These are phyloP conservation scores for Drosophila ambigua DNA, from an alignment of 1,140 invertebrate genomes.

Conservation along the genomic window DNA sequence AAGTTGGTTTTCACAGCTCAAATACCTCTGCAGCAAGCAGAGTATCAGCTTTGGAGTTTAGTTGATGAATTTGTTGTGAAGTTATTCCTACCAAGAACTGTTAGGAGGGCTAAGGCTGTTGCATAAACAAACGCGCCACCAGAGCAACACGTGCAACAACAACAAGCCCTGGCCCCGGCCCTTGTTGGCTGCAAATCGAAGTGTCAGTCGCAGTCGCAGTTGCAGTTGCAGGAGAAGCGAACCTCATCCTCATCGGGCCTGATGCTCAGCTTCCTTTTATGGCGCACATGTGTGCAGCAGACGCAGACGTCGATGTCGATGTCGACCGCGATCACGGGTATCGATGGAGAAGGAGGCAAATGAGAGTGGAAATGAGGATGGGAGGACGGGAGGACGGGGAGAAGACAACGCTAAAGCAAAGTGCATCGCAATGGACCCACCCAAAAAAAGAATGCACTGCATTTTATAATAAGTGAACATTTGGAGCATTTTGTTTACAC, in stretches of 20 bases:
- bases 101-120: slow-evolving; percentile 51
- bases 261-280: slow-evolving; percentile 62
- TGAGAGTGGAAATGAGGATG: not conserved
- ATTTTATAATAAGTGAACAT: slow-evolving; percentile 76
- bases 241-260: slow-evolving; percentile 13
- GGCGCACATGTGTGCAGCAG: slow-evolving; percentile 77
- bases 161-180: slow-evolving; percentile 34
- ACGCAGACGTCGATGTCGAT: slow-evolving; percentile 30
- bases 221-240: slow-evolving; percentile 38
- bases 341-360: not conserved
- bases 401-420: slow-evolving; percentile 60
- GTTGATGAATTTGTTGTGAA: slow-evolving; percentile 75
- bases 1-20: not conserved
- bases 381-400: slow-evolving; percentile 34
- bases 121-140: slow-evolving; percentile 67
- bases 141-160: slow-evolving; percentile 73
- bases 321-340: slow-evolving; percentile 15
- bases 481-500: slow-evolving; percentile 74
- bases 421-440: slow-evolving; percentile 72
- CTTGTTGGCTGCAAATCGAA: slow-evolving; percentile 66
- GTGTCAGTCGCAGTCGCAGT: slow-evolving; percentile 73
- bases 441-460: slow-evolving; percentile 53
- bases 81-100: slow-evolving; percentile 75
- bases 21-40: slow-evolving; percentile 3
- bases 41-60: slow-evolving; percentile 31